Evolutionary conservation across 1,140 invertebrate species (phyloP).

Genomic region (Philotrypesis tridentata): DNA sequence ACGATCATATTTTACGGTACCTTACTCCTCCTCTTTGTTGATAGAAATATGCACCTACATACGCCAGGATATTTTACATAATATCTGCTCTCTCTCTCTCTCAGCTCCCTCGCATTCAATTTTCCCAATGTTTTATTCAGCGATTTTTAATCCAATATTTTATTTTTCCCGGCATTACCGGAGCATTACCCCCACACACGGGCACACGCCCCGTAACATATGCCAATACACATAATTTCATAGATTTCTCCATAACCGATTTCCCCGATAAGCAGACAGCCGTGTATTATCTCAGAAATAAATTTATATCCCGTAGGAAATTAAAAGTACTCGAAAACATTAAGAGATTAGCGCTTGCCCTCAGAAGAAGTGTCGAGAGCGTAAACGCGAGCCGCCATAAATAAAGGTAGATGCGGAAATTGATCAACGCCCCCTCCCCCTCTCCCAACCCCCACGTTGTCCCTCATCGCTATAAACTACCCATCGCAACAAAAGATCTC

Average conservation of each 20-base stretch:
- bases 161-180: not conserved
- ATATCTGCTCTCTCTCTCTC: not conserved
- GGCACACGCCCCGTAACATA: too few species aligned
- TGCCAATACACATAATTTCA: not conserved
- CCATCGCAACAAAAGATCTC: slow-evolving; percentile 37
- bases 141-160: not conserved
- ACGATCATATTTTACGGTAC: too few species aligned
- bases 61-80: not conserved
- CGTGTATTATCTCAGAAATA: too few species aligned
- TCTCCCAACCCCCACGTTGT: too few species aligned
- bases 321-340: not conserved
- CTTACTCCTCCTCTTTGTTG: not conserved
- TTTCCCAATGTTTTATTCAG: not conserved
- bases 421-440: slow-evolving; percentile 32
- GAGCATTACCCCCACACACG: not conserved
- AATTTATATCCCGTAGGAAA: not conserved
- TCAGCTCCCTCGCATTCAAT: not conserved
- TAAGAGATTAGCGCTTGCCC: not conserved
- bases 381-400: not conserved
- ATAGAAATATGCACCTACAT: not conserved
- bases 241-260: not conserved
- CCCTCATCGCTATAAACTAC: slow-evolving; percentile 29
- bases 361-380: not conserved
- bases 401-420: slow-evolving; percentile 24
- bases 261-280: not conserved